phyloP scores from a whole-genome alignment of 2,113 vertebrate species.

The Leucopsar rothschildi region DNA sequence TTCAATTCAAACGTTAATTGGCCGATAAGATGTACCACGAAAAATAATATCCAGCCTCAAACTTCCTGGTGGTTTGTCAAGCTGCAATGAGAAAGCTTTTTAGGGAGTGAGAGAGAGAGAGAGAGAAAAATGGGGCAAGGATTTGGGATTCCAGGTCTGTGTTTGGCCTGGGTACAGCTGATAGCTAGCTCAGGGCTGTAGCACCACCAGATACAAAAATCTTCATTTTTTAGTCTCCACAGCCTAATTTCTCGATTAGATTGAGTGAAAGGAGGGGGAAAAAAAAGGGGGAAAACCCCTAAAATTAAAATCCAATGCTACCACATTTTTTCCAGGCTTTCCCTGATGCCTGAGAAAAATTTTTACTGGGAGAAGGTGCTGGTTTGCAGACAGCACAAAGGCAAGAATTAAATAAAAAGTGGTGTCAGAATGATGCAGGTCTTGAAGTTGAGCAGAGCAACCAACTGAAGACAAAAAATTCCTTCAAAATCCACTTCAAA shows the following conservation, averaged over 20 bases:
- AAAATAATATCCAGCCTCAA: neutral
- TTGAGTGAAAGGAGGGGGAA: neutral
- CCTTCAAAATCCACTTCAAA: neutral
- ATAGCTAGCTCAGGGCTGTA: neutral
- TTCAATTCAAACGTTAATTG: conserved; percentile 29
- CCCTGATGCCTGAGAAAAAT: neutral
- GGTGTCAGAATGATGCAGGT: neutral
- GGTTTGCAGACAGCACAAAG: neutral
- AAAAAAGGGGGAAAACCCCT: accelerated
- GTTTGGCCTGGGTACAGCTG: neutral
- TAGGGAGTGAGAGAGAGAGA: neutral
- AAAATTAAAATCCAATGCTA: accelerated
- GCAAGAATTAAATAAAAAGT: neutral
- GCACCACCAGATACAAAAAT: too few species aligned
- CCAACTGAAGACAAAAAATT: neutral
- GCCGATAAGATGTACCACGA: neutral
- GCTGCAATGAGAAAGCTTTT: neutral
- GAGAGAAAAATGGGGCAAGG: neutral
- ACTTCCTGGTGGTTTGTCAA: neutral
- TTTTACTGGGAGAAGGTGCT: neutral
- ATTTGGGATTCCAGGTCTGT: neutral
- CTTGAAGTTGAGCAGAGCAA: neutral
- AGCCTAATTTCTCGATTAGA: too few species aligned
- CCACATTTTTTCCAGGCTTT: neutral
- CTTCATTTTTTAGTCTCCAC: too few species aligned